Evolutionary conservation across 2,888 invertebrate species (phyloP), one percentile per base, ranked within the genome.

Genomic region (Muscina levida): DNA sequence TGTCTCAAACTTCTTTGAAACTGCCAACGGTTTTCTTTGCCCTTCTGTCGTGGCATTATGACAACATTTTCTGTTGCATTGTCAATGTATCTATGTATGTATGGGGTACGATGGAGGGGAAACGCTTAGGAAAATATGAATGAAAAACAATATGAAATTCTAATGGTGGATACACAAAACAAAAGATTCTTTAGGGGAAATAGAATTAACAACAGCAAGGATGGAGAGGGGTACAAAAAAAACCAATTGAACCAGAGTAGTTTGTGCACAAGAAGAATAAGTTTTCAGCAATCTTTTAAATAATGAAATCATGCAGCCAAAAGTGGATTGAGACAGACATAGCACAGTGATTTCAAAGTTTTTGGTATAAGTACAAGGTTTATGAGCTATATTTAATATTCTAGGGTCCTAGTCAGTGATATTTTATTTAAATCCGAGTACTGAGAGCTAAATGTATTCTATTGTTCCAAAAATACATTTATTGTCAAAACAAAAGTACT

Each of bases 81-180:
- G 3, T 31, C 8, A 31, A 31, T 8, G 8, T 5, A 31, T n/a
- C n/a, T n/a, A n/a, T n/a, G n/a, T n/a, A n/a, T n/a, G n/a, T n/a
- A n/a, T n/a, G n/a, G n/a, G n/a, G n/a, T n/a, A 48, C 53, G 24
- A 42, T 37, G 11, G 17, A 26, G 24, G n/a, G 37, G 37, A 72
- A 67, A 42, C 53, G 68, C 53, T 53, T 68, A 67, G 22, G 51
- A 72, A 74, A 82, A 74, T 79, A 79, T 79, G 79, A 80, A 83
- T 83, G 80, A 72, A 81, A 82, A 81, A 79, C 71, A 66, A 74
- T 77, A 77, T 81, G 72, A 81, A 81, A 81, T 81, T 81, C 74
- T 77, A 81, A 81, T 81, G 72, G 75, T 70, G 42, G 59, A 72
- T 53, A 67, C 11, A 24, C 57, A 51, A 79, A 72, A 75, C 59